Percentiles rank a stretch among this genome's conserved stretches.
phyloP scores from a whole-genome alignment of 2,113 vertebrate species.

The Phyllostomus hastatus region DNA sequence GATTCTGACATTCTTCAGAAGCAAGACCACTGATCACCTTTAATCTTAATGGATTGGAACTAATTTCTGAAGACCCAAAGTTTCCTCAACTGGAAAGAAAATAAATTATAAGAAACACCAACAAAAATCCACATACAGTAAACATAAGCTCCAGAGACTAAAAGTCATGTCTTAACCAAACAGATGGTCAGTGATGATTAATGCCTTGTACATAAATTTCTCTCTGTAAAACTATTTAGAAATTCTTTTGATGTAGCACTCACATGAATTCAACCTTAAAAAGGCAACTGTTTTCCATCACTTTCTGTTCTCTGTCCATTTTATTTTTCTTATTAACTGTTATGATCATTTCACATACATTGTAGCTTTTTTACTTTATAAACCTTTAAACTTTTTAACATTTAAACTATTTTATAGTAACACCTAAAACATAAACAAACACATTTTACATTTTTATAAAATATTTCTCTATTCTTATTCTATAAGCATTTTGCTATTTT shows the following conservation, averaged over 20 bases:
- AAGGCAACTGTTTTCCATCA: background rate
- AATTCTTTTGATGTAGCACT: background rate
- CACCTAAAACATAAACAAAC: background rate
- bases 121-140: slow-evolving; percentile 42
- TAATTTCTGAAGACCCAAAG: slow-evolving; percentile 55
- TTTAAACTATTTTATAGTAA: background rate
- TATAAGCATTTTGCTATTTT: background rate
- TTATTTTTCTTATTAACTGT: background rate
- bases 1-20: slow-evolving; percentile 58
- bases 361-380: background rate
- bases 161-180: slow-evolving; percentile 52
- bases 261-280: background rate
- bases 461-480: background rate
- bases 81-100: slow-evolving; percentile 63
- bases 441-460: background rate
- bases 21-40: slow-evolving; percentile 49
- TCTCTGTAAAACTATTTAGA: background rate
- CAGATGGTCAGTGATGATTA: slow-evolving; percentile 49
- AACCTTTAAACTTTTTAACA: background rate
- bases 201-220: background rate
- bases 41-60: slow-evolving; percentile 64
- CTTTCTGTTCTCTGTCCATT: background rate
- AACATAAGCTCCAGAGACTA: slow-evolving; percentile 60
- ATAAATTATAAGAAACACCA: slow-evolving; percentile 61
- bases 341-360: background rate